Evolutionary conservation across 2,113 vertebrate species (phyloP).

Genomic region (Apteryx mantelli): DNA sequence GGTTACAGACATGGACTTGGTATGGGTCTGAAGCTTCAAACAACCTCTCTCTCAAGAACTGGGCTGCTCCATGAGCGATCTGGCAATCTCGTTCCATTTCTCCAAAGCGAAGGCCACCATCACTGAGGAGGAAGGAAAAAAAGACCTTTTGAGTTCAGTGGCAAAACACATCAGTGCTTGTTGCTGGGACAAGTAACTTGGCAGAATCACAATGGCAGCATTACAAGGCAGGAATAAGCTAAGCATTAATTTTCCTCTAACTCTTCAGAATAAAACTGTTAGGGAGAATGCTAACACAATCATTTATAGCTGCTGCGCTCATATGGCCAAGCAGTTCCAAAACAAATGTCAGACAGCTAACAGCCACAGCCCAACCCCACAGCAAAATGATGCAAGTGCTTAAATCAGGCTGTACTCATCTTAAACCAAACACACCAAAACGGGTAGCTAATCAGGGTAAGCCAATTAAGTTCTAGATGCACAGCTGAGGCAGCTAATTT

Average conservation of each 20-base stretch:
- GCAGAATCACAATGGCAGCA: background rate
- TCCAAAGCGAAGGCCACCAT: slow-evolving; percentile 95
- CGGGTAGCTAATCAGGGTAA: background rate
- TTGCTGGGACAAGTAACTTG: background rate
- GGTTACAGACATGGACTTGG: slow-evolving; percentile 97
- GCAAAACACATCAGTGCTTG: background rate
- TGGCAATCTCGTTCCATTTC: slow-evolving; percentile 99
- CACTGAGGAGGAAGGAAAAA: slow-evolving; percentile 72
- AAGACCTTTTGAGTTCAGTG: background rate
- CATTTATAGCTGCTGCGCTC: background rate
- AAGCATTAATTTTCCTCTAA: background rate
- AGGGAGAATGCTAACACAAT: background rate
- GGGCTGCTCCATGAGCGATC: slow-evolving; percentile 96
- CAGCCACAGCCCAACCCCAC: background rate
- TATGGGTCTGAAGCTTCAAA: slow-evolving; percentile 98
- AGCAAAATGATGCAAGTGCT: background rate
- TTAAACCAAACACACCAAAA: background rate
- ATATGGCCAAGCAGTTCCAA: background rate
- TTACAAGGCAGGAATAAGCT: background rate
- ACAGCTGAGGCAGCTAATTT: background rate
- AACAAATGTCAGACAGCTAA: background rate
- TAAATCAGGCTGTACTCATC: background rate
- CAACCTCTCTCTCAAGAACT: slow-evolving; percentile 93
- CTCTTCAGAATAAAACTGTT: background rate
- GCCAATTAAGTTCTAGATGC: background rate